These are phyloP conservation scores for Tupaia tana DNA, from an alignment of 2,113 vertebrate genomes.

Conservation along the genomic window DNA sequence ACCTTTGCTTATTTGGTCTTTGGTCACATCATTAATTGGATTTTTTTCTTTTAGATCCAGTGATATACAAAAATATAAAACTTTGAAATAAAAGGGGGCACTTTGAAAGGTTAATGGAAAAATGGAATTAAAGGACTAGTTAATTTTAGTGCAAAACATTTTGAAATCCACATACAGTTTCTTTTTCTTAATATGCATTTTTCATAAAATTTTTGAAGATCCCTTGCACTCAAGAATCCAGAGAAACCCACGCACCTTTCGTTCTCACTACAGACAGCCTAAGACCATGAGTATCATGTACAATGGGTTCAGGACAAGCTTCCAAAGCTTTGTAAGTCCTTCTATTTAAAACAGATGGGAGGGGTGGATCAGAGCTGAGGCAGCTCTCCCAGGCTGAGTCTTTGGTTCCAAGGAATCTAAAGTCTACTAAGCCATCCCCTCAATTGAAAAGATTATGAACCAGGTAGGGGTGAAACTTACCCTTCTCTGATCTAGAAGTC, in stretches of 20 bases:
- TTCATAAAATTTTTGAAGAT: too few relatives aligned
- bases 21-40: background rate
- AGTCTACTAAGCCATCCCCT: background rate
- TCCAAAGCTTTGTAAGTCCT: background rate
- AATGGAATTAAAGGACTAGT: too few relatives aligned
- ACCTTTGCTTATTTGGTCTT: background rate
- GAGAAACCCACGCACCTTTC: background rate
- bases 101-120: too few relatives aligned
- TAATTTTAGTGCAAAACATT: too few relatives aligned
- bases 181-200: too few relatives aligned
- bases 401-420: background rate
- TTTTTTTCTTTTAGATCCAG: slow-evolving; percentile 1
- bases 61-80: background rate
- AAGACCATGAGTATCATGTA: background rate
- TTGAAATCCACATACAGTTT: too few relatives aligned
- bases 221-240: background rate
- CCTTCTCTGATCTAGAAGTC: background rate
- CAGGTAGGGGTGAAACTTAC: background rate
- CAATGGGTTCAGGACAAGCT: background rate
- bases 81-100: background rate
- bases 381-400: background rate
- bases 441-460: background rate
- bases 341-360: background rate
- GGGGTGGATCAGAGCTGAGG: background rate
- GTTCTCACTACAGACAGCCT: background rate